Evolutionary conservation across 2,888 invertebrate species (phyloP).

Genomic region (Anaspis maculata): DNA sequence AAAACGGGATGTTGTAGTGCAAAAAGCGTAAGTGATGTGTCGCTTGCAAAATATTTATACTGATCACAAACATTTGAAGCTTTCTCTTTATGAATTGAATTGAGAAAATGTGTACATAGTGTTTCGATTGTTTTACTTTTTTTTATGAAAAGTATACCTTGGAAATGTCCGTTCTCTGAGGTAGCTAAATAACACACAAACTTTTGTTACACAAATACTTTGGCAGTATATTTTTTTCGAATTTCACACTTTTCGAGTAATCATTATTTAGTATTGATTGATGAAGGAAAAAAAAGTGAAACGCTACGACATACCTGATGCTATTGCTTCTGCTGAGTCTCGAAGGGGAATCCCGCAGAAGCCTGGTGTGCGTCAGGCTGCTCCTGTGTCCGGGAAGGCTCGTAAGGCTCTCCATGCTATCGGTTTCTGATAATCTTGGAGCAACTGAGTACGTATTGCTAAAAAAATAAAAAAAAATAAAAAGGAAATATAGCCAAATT

Average conservation of each 20-base stretch:
- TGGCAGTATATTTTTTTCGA: too few relatives aligned
- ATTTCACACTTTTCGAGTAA: too few relatives aligned
- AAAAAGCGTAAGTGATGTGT: slow-evolving; percentile 10
- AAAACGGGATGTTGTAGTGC: slow-evolving; percentile 16
- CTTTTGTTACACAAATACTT: too few relatives aligned
- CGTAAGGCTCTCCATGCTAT: slow-evolving; percentile 76
- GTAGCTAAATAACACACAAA: slow-evolving; percentile 52
- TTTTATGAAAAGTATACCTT: too few relatives aligned
- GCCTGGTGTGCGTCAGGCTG: slow-evolving; percentile 64
- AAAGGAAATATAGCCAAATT: slow-evolving; percentile 3
- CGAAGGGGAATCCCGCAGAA: slow-evolving; percentile 61
- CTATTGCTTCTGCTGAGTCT: slow-evolving; percentile 85
- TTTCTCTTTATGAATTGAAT: too few relatives aligned
- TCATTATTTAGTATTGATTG: too few relatives aligned
- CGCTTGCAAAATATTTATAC: slow-evolving; percentile 13
- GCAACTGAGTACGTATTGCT: slow-evolving; percentile 67
- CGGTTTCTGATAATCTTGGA: slow-evolving; percentile 78
- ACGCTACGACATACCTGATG: slow-evolving; percentile 67
- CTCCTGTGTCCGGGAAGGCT: slow-evolving; percentile 48
- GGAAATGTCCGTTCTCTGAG: slow-evolving; percentile 89
- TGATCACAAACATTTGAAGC: too few relatives aligned
- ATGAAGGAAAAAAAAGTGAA: not conserved
- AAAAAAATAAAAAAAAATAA: slow-evolving; percentile 29
- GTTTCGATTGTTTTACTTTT: too few relatives aligned
- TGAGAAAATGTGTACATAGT: too few relatives aligned